phyloP scores from a whole-genome alignment of 2,113 vertebrate genomes.

The Oncorhynchus clarkii region DNA sequence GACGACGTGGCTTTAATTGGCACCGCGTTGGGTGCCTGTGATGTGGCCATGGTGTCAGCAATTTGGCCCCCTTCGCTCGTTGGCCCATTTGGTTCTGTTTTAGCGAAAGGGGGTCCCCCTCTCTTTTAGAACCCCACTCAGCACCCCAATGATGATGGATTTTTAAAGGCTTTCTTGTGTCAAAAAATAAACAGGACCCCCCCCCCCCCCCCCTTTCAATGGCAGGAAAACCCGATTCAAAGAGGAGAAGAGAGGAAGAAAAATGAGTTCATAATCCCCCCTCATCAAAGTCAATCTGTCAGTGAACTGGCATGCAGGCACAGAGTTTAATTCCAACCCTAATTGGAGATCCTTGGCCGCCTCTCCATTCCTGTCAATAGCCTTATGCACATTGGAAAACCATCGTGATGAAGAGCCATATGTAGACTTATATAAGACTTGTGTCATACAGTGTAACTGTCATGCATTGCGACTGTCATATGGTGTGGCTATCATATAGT shows the following conservation, averaged over 20 bases:
- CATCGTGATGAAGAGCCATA: conserved; percentile 16
- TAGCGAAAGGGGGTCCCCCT: background rate
- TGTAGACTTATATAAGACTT: conserved; percentile 5
- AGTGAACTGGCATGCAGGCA: conserved; percentile 44
- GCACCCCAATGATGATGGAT: conserved; percentile 13
- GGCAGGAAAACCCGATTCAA: conserved; percentile 13
- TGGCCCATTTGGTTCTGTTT: background rate
- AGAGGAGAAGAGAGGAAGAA: conserved; percentile 23
- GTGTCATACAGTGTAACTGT: no score
- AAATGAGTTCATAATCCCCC: conserved; percentile 27
- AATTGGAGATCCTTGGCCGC: conserved; percentile 47
- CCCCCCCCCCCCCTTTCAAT: background rate
- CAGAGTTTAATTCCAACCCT: conserved; percentile 48
- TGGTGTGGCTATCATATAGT: no score
- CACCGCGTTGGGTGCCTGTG: conserved; percentile 24
- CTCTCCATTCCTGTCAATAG: conserved; percentile 38
- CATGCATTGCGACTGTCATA: no score
- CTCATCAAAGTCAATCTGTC: conserved; percentile 43
- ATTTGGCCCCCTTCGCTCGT: background rate
- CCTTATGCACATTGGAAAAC: conserved; percentile 36
- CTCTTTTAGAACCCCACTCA: conserved; percentile 9
- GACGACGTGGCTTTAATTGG: conserved; percentile 28
- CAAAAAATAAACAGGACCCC: background rate
- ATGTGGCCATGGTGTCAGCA: conserved; percentile 25
- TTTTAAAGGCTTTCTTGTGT: conserved; percentile 40